Evolutionary conservation across 1,140 invertebrate genomes (phyloP), one percentile per base, ranked within the genome.

Genomic region (Drosophila equinoxialis): DNA sequence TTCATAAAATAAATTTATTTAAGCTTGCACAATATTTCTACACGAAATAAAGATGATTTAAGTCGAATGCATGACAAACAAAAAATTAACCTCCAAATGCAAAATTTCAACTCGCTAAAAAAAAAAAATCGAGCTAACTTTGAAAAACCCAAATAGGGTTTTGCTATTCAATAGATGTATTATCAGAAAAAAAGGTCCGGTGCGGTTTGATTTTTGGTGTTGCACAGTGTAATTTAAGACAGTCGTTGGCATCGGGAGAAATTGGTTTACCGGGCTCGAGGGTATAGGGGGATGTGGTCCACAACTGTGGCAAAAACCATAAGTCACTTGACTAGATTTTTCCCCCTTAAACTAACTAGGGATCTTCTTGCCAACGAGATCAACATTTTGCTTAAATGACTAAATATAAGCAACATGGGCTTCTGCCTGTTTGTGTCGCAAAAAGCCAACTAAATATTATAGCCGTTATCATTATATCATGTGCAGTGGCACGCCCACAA

Each of bases 401-500:
- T 51, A 51, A 51, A 48, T 48, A 48, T 48, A 48, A 48, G 45
- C 45, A 48, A 77, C 13, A 14, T n/a, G 8, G 14, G 54, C 33
- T 64, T 41, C 59, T 30, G 39, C 23, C 73, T 33, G 63, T 68
- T 71, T 78, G 68, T 78, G 74, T 77, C 74, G 74, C 68, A 77
- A 77, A 77, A 77, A 77, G 74, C 75, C 75, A 78, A 78, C 75
- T 71, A 78, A 78, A 78, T 78, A 78, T 78, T 78, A 78, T 78
- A 78, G 75, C 76, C 71, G 68, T 78, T 78, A 68, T 78, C 76
- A 78, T 78, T 78, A 78, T 78, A 72, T 78, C 68, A 77, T 77
- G 75, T 71, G 74, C 75, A 77, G 62, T 62, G 74, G 57, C 75
- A 65, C 61, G 59, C 67, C 68, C 48, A 75, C 60, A 39, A 6